Conservation (phyloP, 2,113 vertebrate genomes). For the Mobula hypostoma region DNA sequence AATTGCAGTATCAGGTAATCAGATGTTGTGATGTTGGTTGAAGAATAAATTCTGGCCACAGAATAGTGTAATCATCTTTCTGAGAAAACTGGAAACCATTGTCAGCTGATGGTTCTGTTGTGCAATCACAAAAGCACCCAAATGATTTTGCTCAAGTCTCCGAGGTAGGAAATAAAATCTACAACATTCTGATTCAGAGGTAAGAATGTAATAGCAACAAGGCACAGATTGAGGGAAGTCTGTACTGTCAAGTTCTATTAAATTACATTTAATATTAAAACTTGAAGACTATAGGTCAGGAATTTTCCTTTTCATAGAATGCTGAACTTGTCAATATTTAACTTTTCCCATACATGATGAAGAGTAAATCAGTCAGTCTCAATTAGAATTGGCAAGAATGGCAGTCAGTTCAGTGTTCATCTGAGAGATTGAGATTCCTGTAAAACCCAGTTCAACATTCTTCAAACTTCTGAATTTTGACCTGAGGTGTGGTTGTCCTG, state of each 20-base stretch:
- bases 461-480: slow-evolving; percentile 30
- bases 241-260: not conserved
- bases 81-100: too few species aligned
- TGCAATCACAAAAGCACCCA: too few species aligned
- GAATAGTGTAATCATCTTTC: too few species aligned
- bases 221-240: not conserved
- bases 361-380: not conserved
- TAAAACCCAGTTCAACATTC: not conserved
- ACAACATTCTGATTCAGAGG: too few species aligned
- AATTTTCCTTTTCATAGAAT: not conserved
- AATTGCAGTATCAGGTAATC: too few species aligned
- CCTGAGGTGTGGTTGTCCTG: not conserved
- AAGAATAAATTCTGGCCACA: too few species aligned
- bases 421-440: not conserved
- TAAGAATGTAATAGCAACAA: not conserved
- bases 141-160: too few species aligned
- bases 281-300: not conserved
- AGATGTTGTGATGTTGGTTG: too few species aligned
- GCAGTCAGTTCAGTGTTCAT: not conserved
- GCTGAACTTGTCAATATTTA: not conserved
- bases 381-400: not conserved
- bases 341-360: not conserved
- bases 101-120: too few species aligned
- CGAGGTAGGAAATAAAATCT: too few species aligned
- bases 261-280: not conserved